Base-by-base conservation (phyloP, 1,140 invertebrate species). In the Dufourea novaeangliae region DNA sequence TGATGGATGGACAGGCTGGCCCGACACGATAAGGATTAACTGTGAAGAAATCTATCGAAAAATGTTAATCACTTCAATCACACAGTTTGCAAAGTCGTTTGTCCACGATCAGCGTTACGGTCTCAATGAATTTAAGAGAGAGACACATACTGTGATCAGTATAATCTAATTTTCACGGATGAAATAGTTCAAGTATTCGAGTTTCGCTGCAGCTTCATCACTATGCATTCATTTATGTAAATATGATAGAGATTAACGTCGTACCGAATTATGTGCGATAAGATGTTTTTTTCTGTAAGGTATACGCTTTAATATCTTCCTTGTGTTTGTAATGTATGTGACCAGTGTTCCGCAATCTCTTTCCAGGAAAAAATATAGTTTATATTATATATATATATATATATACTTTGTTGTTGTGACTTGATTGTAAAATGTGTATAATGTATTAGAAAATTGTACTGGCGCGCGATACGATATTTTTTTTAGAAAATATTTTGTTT, bases 261-360 rank as follows among this genome's bases (percentile, higher is more conserved):
- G 11, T 82, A 75, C 78, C 52, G 67, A 68, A 81, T 41, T 25
- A 22, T 72, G 62, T 76, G 81, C 25, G 70, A 80, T 41, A 41
- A 80, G 50, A 79, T 82, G 64, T 84, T 88, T 86, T n/a, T 50
- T 82, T 76, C 69, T 82, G 44, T 75, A 76, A 85, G 79, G 77
- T 84, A 86, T 78, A 68, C 69, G 83, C 83, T 88, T 88, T 83
- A 88, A 85, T 82, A 84, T 79, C 66, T 84, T 82, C 79, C 76
- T 85, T 84, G 84, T 82, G 85, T 89, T 88, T 90, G 81, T 86
- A 85, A 87, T 73, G 75, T 86, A 59, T 84, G 72, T n/a, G 64
- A 81, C 78, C 61, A 80, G 56, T 66, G 63, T 76, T 20, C 29
- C 64, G 54, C 27, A 46, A 67, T 75, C 11, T 75, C 20, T 59